Evolutionary conservation across 1,140 invertebrate species (phyloP), one percentile per base, ranked within the genome.

Genomic region (Drosophila pectinifera): DNA sequence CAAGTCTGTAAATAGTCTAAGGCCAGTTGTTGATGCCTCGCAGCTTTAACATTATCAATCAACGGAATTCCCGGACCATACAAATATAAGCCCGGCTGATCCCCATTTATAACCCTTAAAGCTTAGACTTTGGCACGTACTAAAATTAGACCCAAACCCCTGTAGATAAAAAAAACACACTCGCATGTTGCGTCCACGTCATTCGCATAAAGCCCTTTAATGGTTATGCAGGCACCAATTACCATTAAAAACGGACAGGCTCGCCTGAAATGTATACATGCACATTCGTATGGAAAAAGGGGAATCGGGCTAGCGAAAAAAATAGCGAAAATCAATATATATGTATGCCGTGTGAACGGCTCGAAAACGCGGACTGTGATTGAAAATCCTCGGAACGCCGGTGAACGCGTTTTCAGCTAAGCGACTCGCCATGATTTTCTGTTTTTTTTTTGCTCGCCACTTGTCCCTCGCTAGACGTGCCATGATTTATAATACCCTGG

Each of bases 161-260:
- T 10, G 11, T 18, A 24, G 10, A 1, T 2, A 14, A 14, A 20
- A 45, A 31, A 62, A 62, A 31, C 42, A 26, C 61, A 31, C 39
- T 22, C 53, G 22, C 41, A 10, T 34, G 61, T 36, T 55, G 39
- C 38, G 73, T 65, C 41, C 77, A 81, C 81, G 77, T 81, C 59
- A 53, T 61, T 53, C 46, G 16, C 73, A 80, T 85, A 85, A 78
- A 85, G 78, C 73, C 63, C 63, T 78, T 80, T 85, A 77, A 85
- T 73, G 77, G 54, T 46, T 73, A 65, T 65, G 58, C 62, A 73
- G 55, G 34, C 62, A 49, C 56, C 67, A 81, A 68, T 85, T 86
- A 73, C 49, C 63, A 63, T 86, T 78, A 74, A 85, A 73, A 77
- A 48, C 41, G 65, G 57, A 51, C 74, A 59, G 28, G 51, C 42